Conservation (phyloP, 2,888 invertebrate species). For the Steinernema hermaphroditum region DNA sequence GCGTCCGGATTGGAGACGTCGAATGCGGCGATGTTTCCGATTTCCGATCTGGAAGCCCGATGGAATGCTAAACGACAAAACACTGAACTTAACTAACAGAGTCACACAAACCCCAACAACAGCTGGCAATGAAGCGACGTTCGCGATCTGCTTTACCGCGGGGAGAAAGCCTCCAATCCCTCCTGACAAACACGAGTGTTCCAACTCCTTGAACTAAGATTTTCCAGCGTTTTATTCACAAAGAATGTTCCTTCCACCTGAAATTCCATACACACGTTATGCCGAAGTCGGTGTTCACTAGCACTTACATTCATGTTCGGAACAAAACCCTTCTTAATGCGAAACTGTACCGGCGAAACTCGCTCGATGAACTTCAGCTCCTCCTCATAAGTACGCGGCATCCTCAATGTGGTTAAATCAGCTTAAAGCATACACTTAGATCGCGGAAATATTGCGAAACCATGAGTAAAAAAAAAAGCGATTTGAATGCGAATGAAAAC, state of each 20-base stretch:
- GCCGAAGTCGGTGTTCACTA: not conserved
- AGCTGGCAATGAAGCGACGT: slow-evolving; percentile 96
- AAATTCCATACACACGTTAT: slow-evolving; percentile 38
- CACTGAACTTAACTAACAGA: no score
- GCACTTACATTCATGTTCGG: slow-evolving; percentile 93
- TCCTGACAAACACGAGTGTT: slow-evolving; percentile 81
- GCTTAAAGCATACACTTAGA: no score
- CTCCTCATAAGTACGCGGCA: slow-evolving; percentile 77
- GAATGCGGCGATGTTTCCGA: slow-evolving; percentile 99
- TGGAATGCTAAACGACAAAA: slow-evolving; percentile 44
- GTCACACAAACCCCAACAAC: slow-evolving; percentile 77
- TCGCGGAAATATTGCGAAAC: no score
- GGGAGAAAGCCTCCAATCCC: slow-evolving; percentile 92
- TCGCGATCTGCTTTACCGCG: slow-evolving; percentile 97
- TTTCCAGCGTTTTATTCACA: slow-evolving; percentile 86
- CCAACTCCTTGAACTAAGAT: slow-evolving; percentile 91
- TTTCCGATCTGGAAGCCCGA: slow-evolving; percentile 75
- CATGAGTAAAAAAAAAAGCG: no score
- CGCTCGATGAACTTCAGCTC: slow-evolving; percentile 90
- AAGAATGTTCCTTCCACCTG: slow-evolving; percentile 95
- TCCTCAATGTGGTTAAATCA: not conserved
- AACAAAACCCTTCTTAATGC: slow-evolving; percentile 96
- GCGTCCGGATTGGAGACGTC: slow-evolving; percentile 87
- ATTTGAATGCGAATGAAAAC: slow-evolving; percentile 83
- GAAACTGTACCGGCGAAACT: slow-evolving; percentile 82